Percentiles rank a stretch among this genome's conserved stretches.
phyloP scores from a whole-genome alignment of 1,140 invertebrate species.

The Chlorops oryzae region DNA sequence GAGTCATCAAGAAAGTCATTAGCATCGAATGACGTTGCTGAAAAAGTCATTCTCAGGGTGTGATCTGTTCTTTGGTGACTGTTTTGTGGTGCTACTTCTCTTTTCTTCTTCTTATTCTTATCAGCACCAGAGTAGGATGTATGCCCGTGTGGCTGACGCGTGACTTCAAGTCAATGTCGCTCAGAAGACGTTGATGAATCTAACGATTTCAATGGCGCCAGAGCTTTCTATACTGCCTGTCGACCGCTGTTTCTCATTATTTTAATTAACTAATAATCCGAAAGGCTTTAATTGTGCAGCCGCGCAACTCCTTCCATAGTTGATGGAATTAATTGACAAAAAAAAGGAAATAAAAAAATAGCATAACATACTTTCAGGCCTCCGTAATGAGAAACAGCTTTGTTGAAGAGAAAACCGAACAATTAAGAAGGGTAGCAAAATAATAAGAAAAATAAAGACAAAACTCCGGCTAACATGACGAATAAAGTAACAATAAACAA shows the following conservation, averaged over 20 bases:
- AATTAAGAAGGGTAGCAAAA: no score
- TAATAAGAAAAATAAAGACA: no score
- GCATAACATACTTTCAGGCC: no score
- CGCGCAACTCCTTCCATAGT: no score
- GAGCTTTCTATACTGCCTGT: background rate
- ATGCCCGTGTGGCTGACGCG: background rate
- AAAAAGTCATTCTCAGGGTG: background rate
- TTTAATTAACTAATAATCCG: slow-evolving; percentile 27
- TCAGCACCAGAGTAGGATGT: background rate
- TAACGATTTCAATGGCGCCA: slow-evolving; percentile 4
- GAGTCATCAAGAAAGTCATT: slow-evolving; percentile 7
- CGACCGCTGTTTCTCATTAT: slow-evolving; percentile 8
- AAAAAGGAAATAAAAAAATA: no score
- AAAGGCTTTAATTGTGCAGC: slow-evolving; percentile 3
- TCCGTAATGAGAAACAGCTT: no score
- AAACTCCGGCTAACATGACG: no score
- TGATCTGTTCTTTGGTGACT: background rate
- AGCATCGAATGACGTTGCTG: slow-evolving; percentile 2
- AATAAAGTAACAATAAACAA: no score
- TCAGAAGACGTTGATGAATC: background rate
- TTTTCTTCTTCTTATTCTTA: background rate
- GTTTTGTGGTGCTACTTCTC: no score
- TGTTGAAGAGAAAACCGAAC: no score
- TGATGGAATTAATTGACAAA: no score
- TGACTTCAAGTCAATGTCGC: background rate